Base-by-base conservation (phyloP, 1,140 invertebrate species). In the Diorhabda elongata region DNA sequence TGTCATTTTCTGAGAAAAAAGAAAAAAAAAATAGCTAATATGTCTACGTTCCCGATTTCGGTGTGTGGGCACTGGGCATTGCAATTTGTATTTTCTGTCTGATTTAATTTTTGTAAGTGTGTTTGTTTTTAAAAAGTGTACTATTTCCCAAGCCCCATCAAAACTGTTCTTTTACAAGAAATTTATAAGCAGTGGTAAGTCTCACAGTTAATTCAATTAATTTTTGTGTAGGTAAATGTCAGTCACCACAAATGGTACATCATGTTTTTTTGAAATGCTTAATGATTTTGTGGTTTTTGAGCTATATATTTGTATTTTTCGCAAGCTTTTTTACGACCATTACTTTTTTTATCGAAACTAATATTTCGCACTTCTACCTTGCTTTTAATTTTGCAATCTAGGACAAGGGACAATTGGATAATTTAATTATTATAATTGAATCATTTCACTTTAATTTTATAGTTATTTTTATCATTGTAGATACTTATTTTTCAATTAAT, bases 31-130 rank as follows among this genome's bases (percentile, higher is more conserved):
- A 44, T 75, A 71, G 68, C 62, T 61, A 75, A 77, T 68, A 77
- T 77, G 76, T 73, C 71, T 72, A 72, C 73, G 47, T 52, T 4
- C 66, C 71, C 75, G 67, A 70, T 75, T 77, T 75, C 72, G 70
- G 75, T 72, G 74, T 76, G 74, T 77, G 70, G 76, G 74, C 47
- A 52, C 6, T 77, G 70, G 76, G 74, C 47, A 52, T 6, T 52
- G 2, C 47, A 52, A 52, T 52, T 52, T 52, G 47, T 52, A 52
- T 6, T 8, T n/a, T 6, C 6, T 6, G n/a, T 52, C 2, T 52
- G n/a, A 6, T 8, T 52, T 52, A 52, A 52, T 52, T 52, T 52
- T 52, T 52, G 47, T 52, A 3, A 26, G 26, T 26, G 47, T 52
- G 47, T 52, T 52, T 52, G 47, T 52, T 52, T 52, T 52, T 8